Evolutionary conservation across 92 coral and sea anemone species (phyloP), one percentile per base, ranked within the genome.

Genomic region (Isaurus tuberculatus): DNA sequence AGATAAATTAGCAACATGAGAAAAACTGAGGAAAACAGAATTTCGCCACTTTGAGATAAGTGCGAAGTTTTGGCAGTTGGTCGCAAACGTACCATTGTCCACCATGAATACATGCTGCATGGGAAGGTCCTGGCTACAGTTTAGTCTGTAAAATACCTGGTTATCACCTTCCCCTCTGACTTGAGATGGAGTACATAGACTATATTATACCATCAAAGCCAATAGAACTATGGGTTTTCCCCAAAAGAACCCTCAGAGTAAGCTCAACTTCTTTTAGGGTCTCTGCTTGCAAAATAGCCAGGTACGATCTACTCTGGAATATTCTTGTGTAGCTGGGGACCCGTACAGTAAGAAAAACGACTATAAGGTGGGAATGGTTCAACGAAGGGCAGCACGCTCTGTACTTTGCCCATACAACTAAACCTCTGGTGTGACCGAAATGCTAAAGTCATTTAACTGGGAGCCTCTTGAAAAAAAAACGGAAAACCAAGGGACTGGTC

Each of bases 171-270:
- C 65, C 10, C 88, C 32, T 9, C 86, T 25, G 88, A 85, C 75
- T 30, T 84, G 64, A 77, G 85, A 30, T 85, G 88, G 89, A 86
- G 70, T 81, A 81, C 49, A 72, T 84, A 22, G 44, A 84, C 22
- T 69, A 28, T 37, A 70, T 83, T 1, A 36, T 36, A 64, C 79
- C 60, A 70, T 32, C 70, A 83, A 83, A 70, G 79, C 75, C n/a
- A 65, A 81, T 57, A 61, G 75, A 33, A 80, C 73, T 23, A 74
- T 80, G 13, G 60, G 85, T 14, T 81, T 36, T n/a, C 77, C 85
- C 67, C 25, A 65, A 40, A 28, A 65, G 85, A 19, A 68, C 65
- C 61, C 75, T 65, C 5, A 68, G 65, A 49, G 65, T 66, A 20
- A 11, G 40, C 1, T 65, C 85, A 15, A 33, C 80, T 70, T 13